Evolutionary conservation across 2,113 vertebrate genomes (phyloP), one percentile per base, ranked within the genome.

Genomic region (Passer domesticus): DNA sequence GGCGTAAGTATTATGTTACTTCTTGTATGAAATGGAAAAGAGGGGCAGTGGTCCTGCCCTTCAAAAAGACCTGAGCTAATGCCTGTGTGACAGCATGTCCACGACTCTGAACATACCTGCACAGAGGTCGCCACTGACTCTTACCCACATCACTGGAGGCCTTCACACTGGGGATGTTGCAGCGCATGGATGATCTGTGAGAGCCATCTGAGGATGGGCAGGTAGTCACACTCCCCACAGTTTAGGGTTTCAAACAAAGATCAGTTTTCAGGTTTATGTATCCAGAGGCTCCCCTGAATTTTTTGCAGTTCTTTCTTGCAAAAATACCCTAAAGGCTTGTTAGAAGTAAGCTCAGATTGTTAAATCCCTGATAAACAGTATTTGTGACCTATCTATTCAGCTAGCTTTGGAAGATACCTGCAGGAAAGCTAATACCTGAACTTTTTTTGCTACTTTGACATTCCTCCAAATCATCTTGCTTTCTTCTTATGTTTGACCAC

Each of bases 121-220:
- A 67, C 11, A 52, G 39, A 27, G 30, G 13, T 6, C 7, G 4
- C 18, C 13, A 49, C 21, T 69, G 24, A 15, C 17, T 84, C 39
- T 35, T 82, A 37, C 3, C 10, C 5, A 1, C 62, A 35, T 64
- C n/a, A 17, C 83, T 44, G 39, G 11, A 68, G 47, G 9, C 27
- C 43, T 75, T 87, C 44, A 15, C 0, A 0, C 18, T 37, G 50
- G 53, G 17, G 1, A 10, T 67, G 9, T 47, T 72, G 35, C 13
- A 39, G 39, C 27, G 13, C 33, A 11, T 72, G 60, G 47, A 41
- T 85, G 5, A 59, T 76, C 30, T 78, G 12, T 22, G 58, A 76
- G 49, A 88, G 17, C 24, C 13, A 7, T 52, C 21, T 76, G 47
- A 88, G 43, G 39, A 25, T 49, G 21, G n/a, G n/a, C 13, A 74